Conservation (phyloP, 2,113 vertebrate species). For the Copsychus sechellarum region DNA sequence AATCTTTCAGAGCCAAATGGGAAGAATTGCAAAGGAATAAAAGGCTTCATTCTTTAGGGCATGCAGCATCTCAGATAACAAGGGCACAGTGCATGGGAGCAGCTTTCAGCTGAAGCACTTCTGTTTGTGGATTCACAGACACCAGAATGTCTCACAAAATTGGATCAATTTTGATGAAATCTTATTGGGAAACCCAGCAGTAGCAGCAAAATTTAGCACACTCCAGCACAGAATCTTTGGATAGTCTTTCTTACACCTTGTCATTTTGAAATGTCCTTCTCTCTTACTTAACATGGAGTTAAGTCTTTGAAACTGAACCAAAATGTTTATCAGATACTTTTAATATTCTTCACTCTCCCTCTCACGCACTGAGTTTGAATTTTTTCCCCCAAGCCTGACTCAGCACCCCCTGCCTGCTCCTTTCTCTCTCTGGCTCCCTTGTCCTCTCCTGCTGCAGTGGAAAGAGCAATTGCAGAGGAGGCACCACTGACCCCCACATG, state of each 20-base stretch:
- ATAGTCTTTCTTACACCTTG: not conserved
- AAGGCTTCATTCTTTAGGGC: not conserved
- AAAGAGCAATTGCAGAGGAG: not conserved
- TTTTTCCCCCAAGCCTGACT: not conserved
- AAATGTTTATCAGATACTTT: not conserved
- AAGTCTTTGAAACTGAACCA: not conserved
- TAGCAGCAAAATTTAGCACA: not conserved
- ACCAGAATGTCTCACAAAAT: not conserved
- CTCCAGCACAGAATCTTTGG: not conserved
- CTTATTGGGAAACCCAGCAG: not conserved
- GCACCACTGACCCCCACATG: rapidly evolving
- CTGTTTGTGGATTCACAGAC: not conserved
- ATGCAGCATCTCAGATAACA: not conserved
- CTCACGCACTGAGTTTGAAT: not conserved
- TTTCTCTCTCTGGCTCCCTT: not conserved
- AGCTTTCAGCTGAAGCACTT: not conserved
- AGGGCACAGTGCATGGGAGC: not conserved
- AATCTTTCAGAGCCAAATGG: conserved; percentile 33
- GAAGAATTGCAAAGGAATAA: not conserved
- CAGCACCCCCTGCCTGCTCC: not conserved
- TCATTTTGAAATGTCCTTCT: not conserved
- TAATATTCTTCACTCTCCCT: not conserved
- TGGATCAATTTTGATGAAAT: conserved; percentile 2
- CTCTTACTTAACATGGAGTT: not conserved
- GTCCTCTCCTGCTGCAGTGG: not conserved